Conservation (phyloP, 23 tunicate species). For the Halocynthia aurantium region DNA sequence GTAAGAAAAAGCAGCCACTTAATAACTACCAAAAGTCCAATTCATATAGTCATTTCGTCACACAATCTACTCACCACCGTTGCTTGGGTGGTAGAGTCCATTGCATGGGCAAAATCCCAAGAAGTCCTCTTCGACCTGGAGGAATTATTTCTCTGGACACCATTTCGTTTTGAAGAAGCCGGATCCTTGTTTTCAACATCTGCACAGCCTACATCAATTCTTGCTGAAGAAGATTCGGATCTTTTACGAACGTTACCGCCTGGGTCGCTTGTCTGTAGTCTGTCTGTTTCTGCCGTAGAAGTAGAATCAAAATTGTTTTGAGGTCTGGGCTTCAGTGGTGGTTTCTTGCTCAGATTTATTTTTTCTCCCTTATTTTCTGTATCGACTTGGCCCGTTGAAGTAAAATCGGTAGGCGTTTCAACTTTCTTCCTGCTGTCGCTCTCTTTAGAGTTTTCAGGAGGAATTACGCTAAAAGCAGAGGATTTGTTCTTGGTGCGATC, state of each 20-base stretch:
- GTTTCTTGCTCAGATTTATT: background rate
- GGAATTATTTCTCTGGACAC: conserved; percentile 8
- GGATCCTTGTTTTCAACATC: background rate
- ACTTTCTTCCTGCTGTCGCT: background rate
- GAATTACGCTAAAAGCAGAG: conserved; percentile 10
- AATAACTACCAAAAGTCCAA: too few relatives aligned
- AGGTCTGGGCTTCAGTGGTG: conserved; percentile 9
- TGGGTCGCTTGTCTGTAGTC: too few relatives aligned
- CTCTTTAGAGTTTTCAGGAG: background rate
- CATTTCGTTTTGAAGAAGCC: background rate
- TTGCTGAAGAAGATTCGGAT: too few relatives aligned
- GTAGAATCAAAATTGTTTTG: background rate
- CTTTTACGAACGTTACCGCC: too few relatives aligned
- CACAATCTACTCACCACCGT: conserved; percentile 17
- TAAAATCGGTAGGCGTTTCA: background rate
- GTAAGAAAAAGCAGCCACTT: too few relatives aligned
- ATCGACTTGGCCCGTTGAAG: too few relatives aligned
- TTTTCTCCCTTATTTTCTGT: too few relatives aligned
- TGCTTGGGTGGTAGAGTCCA: conserved; percentile 43
- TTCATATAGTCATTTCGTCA: too few relatives aligned
- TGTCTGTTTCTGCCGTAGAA: too few relatives aligned
- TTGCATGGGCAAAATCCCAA: conserved; percentile 46
- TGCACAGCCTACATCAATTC: too few relatives aligned
- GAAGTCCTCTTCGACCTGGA: conserved; percentile 32
- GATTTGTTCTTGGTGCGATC: background rate